Evolutionary conservation across 2,888 invertebrate species (phyloP).

Genomic region (Melipona beecheii): DNA sequence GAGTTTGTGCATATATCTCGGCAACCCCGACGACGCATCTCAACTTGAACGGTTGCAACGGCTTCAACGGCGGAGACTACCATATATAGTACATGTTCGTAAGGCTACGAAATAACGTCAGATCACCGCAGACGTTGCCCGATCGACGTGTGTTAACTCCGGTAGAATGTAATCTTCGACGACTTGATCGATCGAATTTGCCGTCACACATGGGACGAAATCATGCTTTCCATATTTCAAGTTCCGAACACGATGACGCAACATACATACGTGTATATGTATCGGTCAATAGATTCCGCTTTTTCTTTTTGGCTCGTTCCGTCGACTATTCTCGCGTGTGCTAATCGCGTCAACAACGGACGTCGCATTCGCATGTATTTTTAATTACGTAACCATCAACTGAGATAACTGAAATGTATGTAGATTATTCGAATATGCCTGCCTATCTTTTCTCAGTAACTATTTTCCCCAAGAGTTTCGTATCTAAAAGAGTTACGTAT

Average conservation of each 20-base stretch:
- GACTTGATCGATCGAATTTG: slow-evolving; percentile 57
- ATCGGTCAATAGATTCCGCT: slow-evolving; percentile 29
- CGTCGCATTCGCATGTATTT: background rate
- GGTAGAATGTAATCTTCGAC: slow-evolving; percentile 61
- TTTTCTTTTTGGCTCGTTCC: slow-evolving; percentile 7
- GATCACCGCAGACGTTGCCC: slow-evolving; percentile 50
- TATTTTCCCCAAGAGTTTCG: background rate
- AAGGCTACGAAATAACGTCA: slow-evolving; percentile 56
- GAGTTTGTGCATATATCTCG: slow-evolving; percentile 43
- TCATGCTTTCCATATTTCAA: slow-evolving; percentile 52
- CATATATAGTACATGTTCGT: slow-evolving; percentile 61
- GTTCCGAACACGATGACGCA: slow-evolving; percentile 45
- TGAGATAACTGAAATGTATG: background rate
- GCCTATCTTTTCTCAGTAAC: background rate
- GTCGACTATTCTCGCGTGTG: background rate
- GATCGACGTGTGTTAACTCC: slow-evolving; percentile 52
- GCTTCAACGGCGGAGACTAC: slow-evolving; percentile 52
- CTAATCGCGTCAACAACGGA: background rate
- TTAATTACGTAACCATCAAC: background rate
- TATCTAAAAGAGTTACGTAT: too few relatives aligned
- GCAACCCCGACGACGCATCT: slow-evolving; percentile 45
- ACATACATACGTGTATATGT: slow-evolving; percentile 25
- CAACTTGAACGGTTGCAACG: slow-evolving; percentile 62
- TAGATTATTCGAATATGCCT: background rate
- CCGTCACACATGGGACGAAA: slow-evolving; percentile 62